Percentiles rank a stretch among this genome's conserved stretches.
Conservation (phyloP, 2,888 invertebrate genomes). For the Yponomeuta cagnagella region DNA sequence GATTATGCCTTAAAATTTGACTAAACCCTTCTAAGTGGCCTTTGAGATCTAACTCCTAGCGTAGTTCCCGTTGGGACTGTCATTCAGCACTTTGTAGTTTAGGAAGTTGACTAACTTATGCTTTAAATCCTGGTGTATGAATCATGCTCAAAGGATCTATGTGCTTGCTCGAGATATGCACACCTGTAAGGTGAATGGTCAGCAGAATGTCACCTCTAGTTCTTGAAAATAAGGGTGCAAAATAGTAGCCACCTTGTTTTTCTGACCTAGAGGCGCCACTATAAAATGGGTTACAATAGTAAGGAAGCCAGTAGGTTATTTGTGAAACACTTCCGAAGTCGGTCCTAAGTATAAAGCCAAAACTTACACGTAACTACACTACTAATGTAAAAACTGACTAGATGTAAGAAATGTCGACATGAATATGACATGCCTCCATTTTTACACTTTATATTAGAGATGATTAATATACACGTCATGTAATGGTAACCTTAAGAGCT, state of each 20-base stretch:
- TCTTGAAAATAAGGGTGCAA: not conserved
- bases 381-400: constrained; percentile 57
- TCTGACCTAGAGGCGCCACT: not conserved
- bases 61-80: too few species aligned
- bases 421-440: constrained; percentile 39
- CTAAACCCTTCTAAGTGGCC: too few species aligned
- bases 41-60: too few species aligned
- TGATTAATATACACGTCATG: constrained; percentile 58
- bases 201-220: not conserved
- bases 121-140: too few species aligned
- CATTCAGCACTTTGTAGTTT: too few species aligned
- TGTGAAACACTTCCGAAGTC: not conserved
- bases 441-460: constrained; percentile 53
- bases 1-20: too few species aligned
- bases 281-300: not conserved
- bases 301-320: not conserved
- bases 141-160: too few species aligned
- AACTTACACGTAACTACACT: constrained; percentile 23
- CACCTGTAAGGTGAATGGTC: not conserved
- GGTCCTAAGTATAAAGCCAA: constrained; percentile 5
- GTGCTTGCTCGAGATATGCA: not conserved
- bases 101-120: too few species aligned
- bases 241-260: not conserved
- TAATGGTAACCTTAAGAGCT: constrained; percentile 51
- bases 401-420: constrained; percentile 54